Conservation (phyloP, 2,113 vertebrate species). For the Aegypius monachus region DNA sequence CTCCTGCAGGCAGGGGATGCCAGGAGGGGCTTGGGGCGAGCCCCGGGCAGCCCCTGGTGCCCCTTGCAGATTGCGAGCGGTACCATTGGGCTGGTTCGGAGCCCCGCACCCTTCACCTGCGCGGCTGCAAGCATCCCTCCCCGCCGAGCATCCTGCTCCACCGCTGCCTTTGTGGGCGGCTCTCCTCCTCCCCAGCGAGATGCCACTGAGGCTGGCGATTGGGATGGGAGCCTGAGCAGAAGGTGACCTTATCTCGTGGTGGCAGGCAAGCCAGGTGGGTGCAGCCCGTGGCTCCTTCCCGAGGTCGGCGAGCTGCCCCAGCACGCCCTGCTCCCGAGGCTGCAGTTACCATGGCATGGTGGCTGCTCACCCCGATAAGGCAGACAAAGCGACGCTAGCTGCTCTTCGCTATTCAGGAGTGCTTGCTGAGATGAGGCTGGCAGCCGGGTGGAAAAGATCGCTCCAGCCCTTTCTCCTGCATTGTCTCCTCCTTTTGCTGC, state of each 20-base stretch:
- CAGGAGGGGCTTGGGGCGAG: too few species aligned
- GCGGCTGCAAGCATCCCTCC: background rate
- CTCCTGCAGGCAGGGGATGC: background rate
- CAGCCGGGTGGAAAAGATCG: background rate
- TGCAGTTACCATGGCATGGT: background rate
- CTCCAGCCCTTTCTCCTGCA: background rate
- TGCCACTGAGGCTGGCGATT: background rate
- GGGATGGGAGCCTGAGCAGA: background rate
- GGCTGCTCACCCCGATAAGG: background rate
- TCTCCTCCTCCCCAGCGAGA: background rate
- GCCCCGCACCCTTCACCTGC: background rate
- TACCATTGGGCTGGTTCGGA: accelerated
- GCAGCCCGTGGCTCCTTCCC: background rate
- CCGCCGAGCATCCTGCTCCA: background rate
- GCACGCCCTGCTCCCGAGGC: background rate
- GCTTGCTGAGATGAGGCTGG: background rate
- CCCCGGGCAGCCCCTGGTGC: background rate
- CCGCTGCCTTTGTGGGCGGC: background rate
- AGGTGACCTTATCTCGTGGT: background rate
- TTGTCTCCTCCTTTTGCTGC: background rate
- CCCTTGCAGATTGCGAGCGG: background rate
- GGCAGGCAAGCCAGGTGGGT: background rate
- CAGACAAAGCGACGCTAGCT: background rate
- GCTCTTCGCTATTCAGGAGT: background rate
- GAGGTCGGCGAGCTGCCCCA: background rate